These are phyloP conservation scores for Ctena decussata DNA, from an alignment of 2,888 invertebrate species.

Conservation along the genomic window DNA sequence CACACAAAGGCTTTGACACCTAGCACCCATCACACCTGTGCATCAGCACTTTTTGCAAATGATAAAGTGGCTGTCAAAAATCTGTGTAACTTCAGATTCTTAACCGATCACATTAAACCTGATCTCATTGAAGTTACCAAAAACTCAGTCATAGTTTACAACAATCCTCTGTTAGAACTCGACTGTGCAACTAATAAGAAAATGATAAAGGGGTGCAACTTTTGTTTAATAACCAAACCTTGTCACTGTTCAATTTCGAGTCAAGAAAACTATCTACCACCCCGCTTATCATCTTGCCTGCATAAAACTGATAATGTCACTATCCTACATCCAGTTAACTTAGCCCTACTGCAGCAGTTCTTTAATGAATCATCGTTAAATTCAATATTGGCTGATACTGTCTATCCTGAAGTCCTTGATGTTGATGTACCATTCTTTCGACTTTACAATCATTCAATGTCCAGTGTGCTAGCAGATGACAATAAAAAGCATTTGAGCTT, in stretches of 20 bases:
- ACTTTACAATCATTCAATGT: slow-evolving; percentile 33
- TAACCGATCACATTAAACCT: neutral
- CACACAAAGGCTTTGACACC: slow-evolving; percentile 9
- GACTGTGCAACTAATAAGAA: slow-evolving; percentile 15
- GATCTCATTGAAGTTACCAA: neutral
- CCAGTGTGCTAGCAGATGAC: too few relatives aligned
- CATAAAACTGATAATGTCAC: too few relatives aligned
- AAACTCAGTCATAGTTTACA: slow-evolving; percentile 19
- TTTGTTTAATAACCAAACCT: slow-evolving; percentile 26
- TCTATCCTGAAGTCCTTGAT: neutral
- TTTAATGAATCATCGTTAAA: slow-evolving; percentile 11
- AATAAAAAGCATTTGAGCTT: too few relatives aligned
- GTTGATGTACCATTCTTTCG: slow-evolving; percentile 9
- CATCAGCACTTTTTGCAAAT: slow-evolving; percentile 18
- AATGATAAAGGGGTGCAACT: slow-evolving; percentile 26
- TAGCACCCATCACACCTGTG: neutral
- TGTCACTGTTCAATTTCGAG: slow-evolving; percentile 37
- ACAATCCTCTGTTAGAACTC: slow-evolving; percentile 3
- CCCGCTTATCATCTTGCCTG: too few relatives aligned
- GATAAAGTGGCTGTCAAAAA: too few relatives aligned
- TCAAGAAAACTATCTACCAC: slow-evolving; percentile 11
- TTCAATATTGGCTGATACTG: neutral
- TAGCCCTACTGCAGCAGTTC: slow-evolving; percentile 41
- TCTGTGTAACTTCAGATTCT: too few relatives aligned
- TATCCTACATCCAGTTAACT: slow-evolving; percentile 31